Conservation (phyloP, 2,113 vertebrate species). For the Gobius niger region DNA sequence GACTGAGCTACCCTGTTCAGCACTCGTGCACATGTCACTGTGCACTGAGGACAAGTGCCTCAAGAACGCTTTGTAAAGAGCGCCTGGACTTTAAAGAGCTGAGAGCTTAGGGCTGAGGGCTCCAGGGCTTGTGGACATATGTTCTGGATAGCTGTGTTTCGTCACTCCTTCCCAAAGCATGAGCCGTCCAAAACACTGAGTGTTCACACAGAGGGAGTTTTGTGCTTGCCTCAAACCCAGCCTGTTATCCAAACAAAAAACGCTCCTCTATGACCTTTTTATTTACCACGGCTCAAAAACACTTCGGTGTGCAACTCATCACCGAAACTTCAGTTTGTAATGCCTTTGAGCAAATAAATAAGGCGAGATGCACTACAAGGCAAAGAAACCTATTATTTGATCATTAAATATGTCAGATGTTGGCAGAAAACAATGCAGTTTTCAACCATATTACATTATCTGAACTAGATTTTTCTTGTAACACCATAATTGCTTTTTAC, state of each 20-base stretch:
- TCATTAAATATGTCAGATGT: no score
- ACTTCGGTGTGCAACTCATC: neutral
- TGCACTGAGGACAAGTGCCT: conserved; percentile 36
- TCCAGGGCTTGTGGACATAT: conserved; percentile 56
- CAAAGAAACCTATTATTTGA: neutral
- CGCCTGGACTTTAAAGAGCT: neutral
- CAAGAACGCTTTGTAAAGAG: conserved; percentile 49
- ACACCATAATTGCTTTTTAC: no score
- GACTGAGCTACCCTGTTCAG: conserved; percentile 25
- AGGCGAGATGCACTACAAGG: neutral
- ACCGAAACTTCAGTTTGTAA: neutral
- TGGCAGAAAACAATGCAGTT: no score
- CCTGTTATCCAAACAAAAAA: conserved; percentile 32
- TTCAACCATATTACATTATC: no score
- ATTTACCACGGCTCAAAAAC: neutral
- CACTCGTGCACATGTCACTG: conserved; percentile 45
- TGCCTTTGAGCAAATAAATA: neutral
- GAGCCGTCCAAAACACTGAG: conserved; percentile 54
- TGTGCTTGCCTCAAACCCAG: conserved; percentile 35
- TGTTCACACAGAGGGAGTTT: conserved; percentile 53
- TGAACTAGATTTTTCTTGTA: no score
- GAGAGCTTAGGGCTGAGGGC: conserved; percentile 11
- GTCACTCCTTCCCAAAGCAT: conserved; percentile 52
- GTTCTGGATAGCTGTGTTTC: conserved; percentile 50
- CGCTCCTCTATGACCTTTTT: conserved; percentile 28